A percentile compares a stretch with the other conserved stretches of the same genome.
These are phyloP conservation scores for Homarus americanus DNA, from an alignment of 1,140 invertebrate species.

Conservation along the genomic window DNA sequence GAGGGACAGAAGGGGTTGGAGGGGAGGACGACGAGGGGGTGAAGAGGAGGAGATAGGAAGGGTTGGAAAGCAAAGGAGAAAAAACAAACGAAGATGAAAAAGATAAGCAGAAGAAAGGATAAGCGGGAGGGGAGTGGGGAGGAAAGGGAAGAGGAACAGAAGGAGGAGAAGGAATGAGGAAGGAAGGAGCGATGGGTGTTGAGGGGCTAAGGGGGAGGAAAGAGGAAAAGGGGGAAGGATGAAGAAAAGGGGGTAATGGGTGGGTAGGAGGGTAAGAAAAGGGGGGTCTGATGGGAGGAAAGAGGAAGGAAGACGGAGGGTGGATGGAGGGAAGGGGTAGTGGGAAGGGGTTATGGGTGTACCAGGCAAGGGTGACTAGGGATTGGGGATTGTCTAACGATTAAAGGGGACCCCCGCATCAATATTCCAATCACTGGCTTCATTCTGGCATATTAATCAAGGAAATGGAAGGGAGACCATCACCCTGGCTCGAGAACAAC, in stretches of 20 bases:
- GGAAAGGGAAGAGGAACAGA: too few relatives aligned
- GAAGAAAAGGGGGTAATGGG: not conserved
- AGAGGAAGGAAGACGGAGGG: not conserved
- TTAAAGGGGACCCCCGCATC: conserved; percentile 66
- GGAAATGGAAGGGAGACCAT: conserved; percentile 58
- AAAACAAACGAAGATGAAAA: too few relatives aligned
- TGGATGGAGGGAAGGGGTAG: not conserved
- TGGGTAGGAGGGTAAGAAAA: not conserved
- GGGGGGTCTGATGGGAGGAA: not conserved
- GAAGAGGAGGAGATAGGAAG: not conserved
- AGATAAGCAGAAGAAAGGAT: not conserved
- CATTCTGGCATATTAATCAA: conserved; percentile 71
- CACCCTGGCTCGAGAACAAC: conserved; percentile 27
- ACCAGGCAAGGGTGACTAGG: not conserved
- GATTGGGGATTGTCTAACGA: conserved; percentile 67
- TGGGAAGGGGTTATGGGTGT: not conserved
- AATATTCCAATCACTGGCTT: conserved; percentile 70
- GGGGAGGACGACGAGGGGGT: not conserved
- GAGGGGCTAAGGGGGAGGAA: too few relatives aligned
- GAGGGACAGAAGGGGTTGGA: not conserved
- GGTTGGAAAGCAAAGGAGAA: not conserved
- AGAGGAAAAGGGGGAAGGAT: not conserved
- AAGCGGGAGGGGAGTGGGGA: not conserved
- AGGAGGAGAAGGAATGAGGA: not conserved
- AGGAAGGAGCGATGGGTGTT: not conserved